Conservation (phyloP, 2,113 vertebrate genomes). For the Poicephalus gulielmi region DNA sequence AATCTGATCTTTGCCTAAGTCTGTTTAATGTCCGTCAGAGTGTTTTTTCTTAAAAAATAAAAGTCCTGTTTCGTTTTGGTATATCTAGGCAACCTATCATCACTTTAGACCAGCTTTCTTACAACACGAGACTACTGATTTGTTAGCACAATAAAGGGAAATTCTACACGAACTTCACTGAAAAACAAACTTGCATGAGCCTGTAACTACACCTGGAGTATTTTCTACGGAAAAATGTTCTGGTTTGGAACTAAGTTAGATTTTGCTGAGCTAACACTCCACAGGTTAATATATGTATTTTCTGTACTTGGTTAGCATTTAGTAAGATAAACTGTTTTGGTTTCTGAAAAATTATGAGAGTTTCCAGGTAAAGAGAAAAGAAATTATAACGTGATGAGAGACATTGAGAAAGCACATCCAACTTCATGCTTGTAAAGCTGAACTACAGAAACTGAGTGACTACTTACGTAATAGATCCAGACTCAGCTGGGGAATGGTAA, state of each 20-base stretch:
- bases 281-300: background rate
- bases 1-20: background rate
- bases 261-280: background rate
- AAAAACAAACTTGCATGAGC: background rate
- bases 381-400: conserved; percentile 69
- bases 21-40: background rate
- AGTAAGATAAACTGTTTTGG: background rate
- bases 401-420: background rate
- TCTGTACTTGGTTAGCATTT: background rate
- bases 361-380: conserved; percentile 30
- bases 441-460: conserved; percentile 5
- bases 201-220: background rate
- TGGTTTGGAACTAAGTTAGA: background rate
- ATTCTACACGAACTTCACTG: background rate
- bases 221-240: conserved; percentile 6
- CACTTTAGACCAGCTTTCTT: background rate
- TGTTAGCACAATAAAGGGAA: background rate
- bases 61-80: background rate
- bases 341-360: conserved; percentile 32
- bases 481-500: conserved; percentile 40
- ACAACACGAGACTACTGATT: background rate
- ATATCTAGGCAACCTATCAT: background rate
- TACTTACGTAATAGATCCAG: conserved; percentile 22
- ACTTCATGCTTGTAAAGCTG: conserved; percentile 25
- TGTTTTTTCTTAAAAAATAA: background rate